These are phyloP conservation scores for Thelaira solivaga DNA, from an alignment of 2,888 invertebrate species.

Conservation along the genomic window DNA sequence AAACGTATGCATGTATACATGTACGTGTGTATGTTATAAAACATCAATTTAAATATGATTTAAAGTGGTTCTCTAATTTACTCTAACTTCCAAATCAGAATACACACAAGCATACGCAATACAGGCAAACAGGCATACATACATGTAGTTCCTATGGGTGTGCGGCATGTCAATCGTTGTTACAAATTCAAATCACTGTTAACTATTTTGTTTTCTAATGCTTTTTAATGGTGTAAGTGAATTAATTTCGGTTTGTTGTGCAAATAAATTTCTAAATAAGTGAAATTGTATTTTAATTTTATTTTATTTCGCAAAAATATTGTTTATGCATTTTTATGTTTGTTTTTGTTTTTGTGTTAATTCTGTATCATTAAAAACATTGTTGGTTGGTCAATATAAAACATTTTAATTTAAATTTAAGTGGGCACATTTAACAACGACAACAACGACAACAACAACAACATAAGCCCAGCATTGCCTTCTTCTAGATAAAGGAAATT, in stretches of 20 bases:
- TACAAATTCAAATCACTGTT: constrained; percentile 45
- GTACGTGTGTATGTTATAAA: not conserved
- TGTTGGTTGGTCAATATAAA: too few species aligned
- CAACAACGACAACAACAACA: too few species aligned
- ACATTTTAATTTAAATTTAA: too few species aligned
- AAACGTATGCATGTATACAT: not conserved
- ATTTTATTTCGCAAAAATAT: constrained; percentile 55
- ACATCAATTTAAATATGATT: constrained; percentile 55
- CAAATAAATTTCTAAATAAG: constrained; percentile 72
- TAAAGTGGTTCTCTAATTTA: constrained; percentile 54
- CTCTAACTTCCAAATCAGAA: constrained; percentile 25
- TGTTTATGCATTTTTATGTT: too few species aligned
- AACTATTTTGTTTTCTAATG: constrained; percentile 40
- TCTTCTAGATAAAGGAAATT: too few species aligned
- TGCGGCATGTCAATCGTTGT: constrained; percentile 24
- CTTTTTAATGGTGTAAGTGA: constrained; percentile 67
- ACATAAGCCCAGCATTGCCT: too few species aligned
- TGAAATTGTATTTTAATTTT: constrained; percentile 67
- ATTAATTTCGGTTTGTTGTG: constrained; percentile 74
- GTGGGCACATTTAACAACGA: too few species aligned
- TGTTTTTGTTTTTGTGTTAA: not conserved
- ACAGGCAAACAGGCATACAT: not conserved
- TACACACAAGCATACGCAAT: not conserved
- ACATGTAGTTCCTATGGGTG: not conserved
- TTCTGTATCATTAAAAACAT: too few species aligned